These are phyloP conservation scores for Protosalanx chinensis DNA, from an alignment of 2,797 vertebrate genomes.

Conservation along the genomic window DNA sequence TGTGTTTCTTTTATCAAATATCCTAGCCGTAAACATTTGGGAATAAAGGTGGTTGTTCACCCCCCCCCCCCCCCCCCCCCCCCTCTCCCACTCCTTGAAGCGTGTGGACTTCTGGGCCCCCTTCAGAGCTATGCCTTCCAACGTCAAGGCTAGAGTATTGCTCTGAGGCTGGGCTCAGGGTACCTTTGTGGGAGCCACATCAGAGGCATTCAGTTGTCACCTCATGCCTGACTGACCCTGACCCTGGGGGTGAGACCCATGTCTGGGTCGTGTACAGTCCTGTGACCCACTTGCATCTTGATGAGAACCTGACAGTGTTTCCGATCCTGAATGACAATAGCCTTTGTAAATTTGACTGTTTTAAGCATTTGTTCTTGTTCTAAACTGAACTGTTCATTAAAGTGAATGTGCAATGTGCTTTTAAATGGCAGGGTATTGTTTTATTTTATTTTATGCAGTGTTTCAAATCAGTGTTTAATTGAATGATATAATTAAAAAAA, in stretches of 20 bases:
- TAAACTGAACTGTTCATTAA: background rate
- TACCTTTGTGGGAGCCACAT: slow-evolving; percentile 71
- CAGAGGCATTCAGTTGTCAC: slow-evolving; percentile 71
- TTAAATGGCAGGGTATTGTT: no score
- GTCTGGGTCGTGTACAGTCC: slow-evolving; percentile 78
- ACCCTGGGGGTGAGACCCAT: slow-evolving; percentile 80
- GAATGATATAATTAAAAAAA: no score
- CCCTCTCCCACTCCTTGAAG: slow-evolving; percentile 17
- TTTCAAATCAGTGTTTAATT: no score
- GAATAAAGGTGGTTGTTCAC: no score
- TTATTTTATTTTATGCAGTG: no score
- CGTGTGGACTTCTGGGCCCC: slow-evolving; percentile 48
- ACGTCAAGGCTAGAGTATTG: slow-evolving; percentile 44
- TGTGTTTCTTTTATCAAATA: background rate
- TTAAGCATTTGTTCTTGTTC: background rate
- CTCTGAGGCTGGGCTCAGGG: slow-evolving; percentile 56
- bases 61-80: no score
- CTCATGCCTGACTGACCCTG: slow-evolving; percentile 86
- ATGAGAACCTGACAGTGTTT: slow-evolving; percentile 75
- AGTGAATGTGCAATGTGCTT: background rate
- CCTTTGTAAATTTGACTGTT: slow-evolving; percentile 35
- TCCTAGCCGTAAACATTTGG: no score
- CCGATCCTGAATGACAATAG: slow-evolving; percentile 62
- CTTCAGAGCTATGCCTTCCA: slow-evolving; percentile 51
- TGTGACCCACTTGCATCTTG: slow-evolving; percentile 72